Conservation (phyloP, 2,797 vertebrate genomes). For the Lerista edwardsae region DNA sequence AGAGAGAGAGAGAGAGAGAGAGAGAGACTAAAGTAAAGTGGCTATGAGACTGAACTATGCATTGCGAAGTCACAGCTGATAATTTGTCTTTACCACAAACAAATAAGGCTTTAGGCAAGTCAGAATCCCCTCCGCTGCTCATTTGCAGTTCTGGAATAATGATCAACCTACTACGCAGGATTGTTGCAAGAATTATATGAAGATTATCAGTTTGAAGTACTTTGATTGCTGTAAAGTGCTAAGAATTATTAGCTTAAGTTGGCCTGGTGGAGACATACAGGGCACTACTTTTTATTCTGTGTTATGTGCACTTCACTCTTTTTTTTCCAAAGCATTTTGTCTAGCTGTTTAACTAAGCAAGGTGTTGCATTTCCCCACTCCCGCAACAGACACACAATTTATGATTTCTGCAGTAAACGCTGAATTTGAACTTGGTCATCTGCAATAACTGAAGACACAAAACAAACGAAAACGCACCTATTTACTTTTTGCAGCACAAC, state of each 20-base stretch:
- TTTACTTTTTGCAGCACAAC: not conserved
- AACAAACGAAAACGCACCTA: not conserved
- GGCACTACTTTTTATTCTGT: not conserved
- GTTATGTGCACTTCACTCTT: too few relatives aligned
- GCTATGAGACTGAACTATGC: not conserved
- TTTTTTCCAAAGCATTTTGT: too few relatives aligned
- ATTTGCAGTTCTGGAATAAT: not conserved
- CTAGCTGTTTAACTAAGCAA: too few relatives aligned
- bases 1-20: not conserved
- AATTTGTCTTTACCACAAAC: not conserved
- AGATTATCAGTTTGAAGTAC: not conserved
- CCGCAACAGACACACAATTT: not conserved
- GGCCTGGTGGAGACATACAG: not conserved
- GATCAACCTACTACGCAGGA: not conserved
- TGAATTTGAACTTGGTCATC: not conserved
- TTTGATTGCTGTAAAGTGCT: not conserved
- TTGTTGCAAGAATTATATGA: not conserved
- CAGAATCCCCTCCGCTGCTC: not conserved
- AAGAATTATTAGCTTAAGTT: not conserved
- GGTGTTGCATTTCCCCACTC: too few relatives aligned
- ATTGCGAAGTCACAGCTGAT: not conserved
- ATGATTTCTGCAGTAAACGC: not conserved
- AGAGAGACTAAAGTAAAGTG: not conserved
- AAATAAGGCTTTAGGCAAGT: not conserved
- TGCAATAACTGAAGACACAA: not conserved